Base-by-base conservation (phyloP, 2,797 vertebrate species). In the Sorex maritimensis region DNA sequence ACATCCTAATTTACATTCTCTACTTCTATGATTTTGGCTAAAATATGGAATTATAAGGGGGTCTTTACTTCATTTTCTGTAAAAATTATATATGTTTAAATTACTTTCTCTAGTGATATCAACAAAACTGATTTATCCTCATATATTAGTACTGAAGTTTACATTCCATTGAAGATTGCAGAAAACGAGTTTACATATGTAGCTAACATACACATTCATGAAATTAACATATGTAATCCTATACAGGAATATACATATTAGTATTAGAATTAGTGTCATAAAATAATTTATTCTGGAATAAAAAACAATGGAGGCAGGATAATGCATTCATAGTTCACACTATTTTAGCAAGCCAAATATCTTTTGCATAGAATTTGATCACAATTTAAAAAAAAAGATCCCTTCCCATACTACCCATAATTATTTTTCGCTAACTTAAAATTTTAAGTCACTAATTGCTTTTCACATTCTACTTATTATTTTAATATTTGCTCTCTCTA, bases 261-360 rank as follows among this genome's bases (percentile, higher is more conserved):
- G 58, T 44, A 78, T 71, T 71, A 38, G 30, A 61, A 83, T 81
- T 49, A 93, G 65, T 52, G 4, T 1, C 75, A 78, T 61, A 68
- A 38, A 63, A 78, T 21, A 73, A n/a, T 73, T 58, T 28, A 52
- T 9, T 81, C 17, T 58, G 21, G 49, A 24, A 46, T 75, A 77
- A 58, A 58, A 80, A 38, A 41, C 9, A 30, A 6, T 63, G 49
- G 19, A 6, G 17, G 13, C n/a, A 55, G 10, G 12, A 23, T 30
- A 23, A 65, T 2, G 2, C 11, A 38, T 69, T 14, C 4, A 44
- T 44, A 7, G 41, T 4, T 24, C 11, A 23, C 10, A 52, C 38
- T 52, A 46, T 79, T 13, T 46, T 81, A 75, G 52, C n/a, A 9
- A 89, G 61, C 34, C 34, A 93, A 73, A 79, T 21, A 6, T 88